Conservation (phyloP, 2,888 invertebrate species). For the Andrena minutula region DNA sequence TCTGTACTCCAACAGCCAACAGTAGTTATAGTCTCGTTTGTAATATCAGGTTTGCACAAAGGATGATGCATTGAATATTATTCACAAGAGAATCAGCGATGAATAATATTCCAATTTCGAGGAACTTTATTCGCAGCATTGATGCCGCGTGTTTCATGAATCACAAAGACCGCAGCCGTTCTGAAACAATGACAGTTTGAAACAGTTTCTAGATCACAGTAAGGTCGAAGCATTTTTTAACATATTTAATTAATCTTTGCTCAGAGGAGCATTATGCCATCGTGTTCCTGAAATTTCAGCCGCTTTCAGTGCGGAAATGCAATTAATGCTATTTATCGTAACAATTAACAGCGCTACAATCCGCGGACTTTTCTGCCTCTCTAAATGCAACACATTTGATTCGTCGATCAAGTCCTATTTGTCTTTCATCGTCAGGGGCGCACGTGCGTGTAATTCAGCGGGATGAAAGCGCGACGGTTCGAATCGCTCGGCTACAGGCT, state of each 20-base stretch:
- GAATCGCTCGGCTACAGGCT: slow-evolving; percentile 31
- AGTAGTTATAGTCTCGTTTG: no score
- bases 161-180: background rate
- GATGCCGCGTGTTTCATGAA: background rate
- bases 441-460: slow-evolving; percentile 58
- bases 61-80: background rate
- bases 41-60: no score
- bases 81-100: background rate
- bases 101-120: background rate
- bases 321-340: slow-evolving; percentile 35
- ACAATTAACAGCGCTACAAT: slow-evolving; percentile 44
- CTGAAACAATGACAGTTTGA: background rate
- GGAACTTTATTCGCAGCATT: background rate
- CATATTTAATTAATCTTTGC: slow-evolving; percentile 5
- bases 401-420: slow-evolving; percentile 56
- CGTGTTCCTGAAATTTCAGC: background rate
- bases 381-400: slow-evolving; percentile 41
- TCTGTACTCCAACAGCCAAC: no score
- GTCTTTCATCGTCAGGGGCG: slow-evolving; percentile 30
- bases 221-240: background rate
- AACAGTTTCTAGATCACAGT: background rate
- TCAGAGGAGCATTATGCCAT: background rate
- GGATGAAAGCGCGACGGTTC: slow-evolving; percentile 31
- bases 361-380: slow-evolving; percentile 15
- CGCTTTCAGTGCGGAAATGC: background rate